Percentiles rank a stretch among this genome's conserved stretches.
Conservation (phyloP, 2,113 vertebrate genomes). For the Pandion haliaetus region DNA sequence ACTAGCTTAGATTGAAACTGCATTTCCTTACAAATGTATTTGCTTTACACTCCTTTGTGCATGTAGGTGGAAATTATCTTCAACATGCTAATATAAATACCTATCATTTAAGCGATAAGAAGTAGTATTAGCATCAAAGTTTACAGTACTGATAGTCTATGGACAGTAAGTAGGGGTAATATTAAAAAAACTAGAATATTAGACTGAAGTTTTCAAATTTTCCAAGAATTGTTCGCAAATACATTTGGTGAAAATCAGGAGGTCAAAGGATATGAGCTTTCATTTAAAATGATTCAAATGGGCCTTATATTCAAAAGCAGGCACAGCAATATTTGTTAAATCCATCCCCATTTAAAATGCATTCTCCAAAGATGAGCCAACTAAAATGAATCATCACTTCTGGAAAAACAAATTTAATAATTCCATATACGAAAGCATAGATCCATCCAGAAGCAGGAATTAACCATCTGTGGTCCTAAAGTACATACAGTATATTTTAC, state of each 20-base stretch:
- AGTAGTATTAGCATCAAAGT: not conserved
- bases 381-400: not conserved
- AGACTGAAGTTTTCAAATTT: not conserved
- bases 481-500: not conserved
- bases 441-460: not conserved
- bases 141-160: not conserved
- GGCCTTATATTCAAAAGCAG: not conserved
- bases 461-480: not conserved
- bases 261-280: not conserved
- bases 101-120: not conserved
- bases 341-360: not conserved
- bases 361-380: not conserved
- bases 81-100: not conserved
- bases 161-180: not conserved
- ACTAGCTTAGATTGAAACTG: not conserved
- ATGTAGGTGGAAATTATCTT: not conserved
- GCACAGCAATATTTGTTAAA: not conserved
- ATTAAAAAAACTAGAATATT: not conserved
- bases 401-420: not conserved
- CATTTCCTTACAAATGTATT: not conserved
- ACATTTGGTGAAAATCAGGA: not conserved
- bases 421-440: not conserved
- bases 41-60: not conserved
- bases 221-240: not conserved
- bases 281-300: not conserved